Percentiles rank a stretch among this genome's conserved stretches.
Evolutionary conservation across 1,140 invertebrate species (phyloP).

Genomic region (Heliconius melpomene): DNA sequence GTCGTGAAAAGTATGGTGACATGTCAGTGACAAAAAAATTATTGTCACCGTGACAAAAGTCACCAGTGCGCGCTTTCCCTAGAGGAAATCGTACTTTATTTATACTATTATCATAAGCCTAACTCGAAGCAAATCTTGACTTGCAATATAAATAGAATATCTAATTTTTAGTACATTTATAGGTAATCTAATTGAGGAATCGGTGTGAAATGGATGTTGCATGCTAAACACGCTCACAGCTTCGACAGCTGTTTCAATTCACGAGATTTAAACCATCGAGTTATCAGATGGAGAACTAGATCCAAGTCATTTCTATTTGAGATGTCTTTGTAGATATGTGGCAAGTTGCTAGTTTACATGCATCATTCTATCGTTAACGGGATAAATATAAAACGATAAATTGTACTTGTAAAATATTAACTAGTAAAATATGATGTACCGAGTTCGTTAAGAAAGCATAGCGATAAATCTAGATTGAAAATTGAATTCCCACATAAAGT

Average conservation of each 20-base stretch:
- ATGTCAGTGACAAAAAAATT: no score
- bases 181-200: conserved; percentile 5
- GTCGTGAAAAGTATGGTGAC: no score
- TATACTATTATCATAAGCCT: background rate
- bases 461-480: background rate
- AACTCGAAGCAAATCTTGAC: background rate
- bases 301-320: conserved; percentile 15
- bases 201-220: conserved; percentile 3
- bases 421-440: background rate
- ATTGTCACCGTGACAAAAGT: no score
- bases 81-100: no score
- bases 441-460: background rate
- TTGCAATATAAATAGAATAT: conserved; percentile 15
- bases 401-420: background rate
- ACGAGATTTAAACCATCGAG: conserved; percentile 21
- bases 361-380: conserved; percentile 15
- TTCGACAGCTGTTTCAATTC: conserved; percentile 26
- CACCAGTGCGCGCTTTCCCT: no score
- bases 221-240: conserved; percentile 4
- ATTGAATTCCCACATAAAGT: background rate
- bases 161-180: background rate
- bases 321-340: conserved; percentile 14
- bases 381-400: background rate
- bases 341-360: background rate
- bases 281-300: conserved; percentile 14